Evolutionary conservation across 2,113 vertebrate species (phyloP).

Genomic region (Xyliphius kryptos): DNA sequence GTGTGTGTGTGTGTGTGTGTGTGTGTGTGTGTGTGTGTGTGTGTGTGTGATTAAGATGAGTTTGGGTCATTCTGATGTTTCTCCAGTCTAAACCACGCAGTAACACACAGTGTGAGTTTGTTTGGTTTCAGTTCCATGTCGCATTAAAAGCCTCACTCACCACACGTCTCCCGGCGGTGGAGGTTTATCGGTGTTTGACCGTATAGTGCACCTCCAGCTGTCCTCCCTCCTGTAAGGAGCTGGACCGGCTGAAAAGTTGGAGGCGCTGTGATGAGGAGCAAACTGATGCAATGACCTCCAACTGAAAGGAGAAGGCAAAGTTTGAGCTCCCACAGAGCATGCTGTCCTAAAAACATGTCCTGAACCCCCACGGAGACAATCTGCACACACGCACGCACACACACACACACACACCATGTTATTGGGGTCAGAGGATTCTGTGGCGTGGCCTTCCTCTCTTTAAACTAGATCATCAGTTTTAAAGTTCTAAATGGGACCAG

Average conservation of each 20-base stretch:
- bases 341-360: conserved; percentile 8
- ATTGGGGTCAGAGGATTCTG: conserved; percentile 15
- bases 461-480: background rate
- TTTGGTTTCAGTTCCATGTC: no score
- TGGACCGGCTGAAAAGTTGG: background rate
- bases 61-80: conserved; percentile 27
- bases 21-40: background rate
- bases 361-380: conserved; percentile 25
- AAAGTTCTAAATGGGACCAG: no score
- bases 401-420: background rate
- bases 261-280: conserved; percentile 7
- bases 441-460: background rate
- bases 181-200: no score
- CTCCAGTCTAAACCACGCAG: background rate
- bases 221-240: background rate
- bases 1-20: conserved; percentile 18
- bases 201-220: no score
- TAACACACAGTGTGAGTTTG: no score
- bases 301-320: conserved; percentile 2
- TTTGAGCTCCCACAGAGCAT: conserved; percentile 7
- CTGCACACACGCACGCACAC: background rate
- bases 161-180: no score
- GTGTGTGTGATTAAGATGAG: conserved; percentile 27
- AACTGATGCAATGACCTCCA: background rate
- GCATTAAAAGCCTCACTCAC: no score